These are phyloP conservation scores for Hiodon tergisus DNA, from an alignment of 2,113 vertebrate species.

Conservation along the genomic window DNA sequence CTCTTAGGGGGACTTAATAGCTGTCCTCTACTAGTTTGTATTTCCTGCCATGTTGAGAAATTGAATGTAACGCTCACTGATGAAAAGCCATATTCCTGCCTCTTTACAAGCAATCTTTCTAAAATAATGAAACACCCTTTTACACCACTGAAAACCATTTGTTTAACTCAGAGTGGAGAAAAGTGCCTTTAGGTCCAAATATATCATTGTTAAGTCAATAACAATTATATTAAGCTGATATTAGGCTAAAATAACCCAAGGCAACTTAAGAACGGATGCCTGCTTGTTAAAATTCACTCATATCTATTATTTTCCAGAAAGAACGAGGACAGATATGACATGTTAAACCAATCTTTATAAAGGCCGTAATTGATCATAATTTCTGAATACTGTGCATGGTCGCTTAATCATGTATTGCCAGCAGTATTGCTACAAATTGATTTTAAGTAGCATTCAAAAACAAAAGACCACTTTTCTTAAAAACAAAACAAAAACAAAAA, in stretches of 20 bases:
- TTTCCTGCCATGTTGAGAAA: conserved; percentile 75
- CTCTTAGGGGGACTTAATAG: conserved; percentile 80
- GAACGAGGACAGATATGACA: conserved; percentile 66
- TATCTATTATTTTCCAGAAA: conserved; percentile 76
- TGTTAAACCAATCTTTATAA: conserved; percentile 68
- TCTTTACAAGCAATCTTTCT: conserved; percentile 71
- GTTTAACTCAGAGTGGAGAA: conserved; percentile 80
- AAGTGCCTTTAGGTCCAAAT: conserved; percentile 82
- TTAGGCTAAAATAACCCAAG: conserved; percentile 77
- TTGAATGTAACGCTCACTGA: conserved; percentile 85
- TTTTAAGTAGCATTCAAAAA: conserved; percentile 37
- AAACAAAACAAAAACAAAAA: neutral
- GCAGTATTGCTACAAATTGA: conserved; percentile 38
- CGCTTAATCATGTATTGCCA: conserved; percentile 23
- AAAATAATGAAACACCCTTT: conserved; percentile 81
- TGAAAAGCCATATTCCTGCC: conserved; percentile 72
- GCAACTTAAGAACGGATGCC: conserved; percentile 80
- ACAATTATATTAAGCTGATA: conserved; percentile 91
- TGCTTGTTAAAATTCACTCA: conserved; percentile 66
- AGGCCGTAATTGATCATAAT: conserved; percentile 66
- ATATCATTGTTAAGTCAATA: conserved; percentile 97
- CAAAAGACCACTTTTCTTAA: neutral
- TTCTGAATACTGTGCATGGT: conserved; percentile 43
- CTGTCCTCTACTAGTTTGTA: conserved; percentile 85
- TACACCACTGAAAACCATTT: conserved; percentile 78